A percentile compares a stretch with the other conserved stretches of the same genome.
Conservation (phyloP, 2,113 vertebrate species). For the Delphinus delphis region DNA sequence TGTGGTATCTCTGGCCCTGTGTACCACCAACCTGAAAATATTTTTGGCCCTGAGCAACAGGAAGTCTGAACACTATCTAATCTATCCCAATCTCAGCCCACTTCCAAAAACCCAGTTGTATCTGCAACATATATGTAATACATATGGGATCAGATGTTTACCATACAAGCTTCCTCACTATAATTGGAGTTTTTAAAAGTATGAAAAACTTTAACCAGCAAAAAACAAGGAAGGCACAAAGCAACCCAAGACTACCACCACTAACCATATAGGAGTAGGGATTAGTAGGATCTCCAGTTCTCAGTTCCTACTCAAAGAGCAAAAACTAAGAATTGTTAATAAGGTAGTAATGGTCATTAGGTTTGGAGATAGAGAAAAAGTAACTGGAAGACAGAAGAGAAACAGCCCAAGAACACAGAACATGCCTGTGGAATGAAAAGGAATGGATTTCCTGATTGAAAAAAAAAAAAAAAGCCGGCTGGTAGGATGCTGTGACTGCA, state of each 20-base stretch:
- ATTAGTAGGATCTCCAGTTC: background rate
- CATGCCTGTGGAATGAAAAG: background rate
- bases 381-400: conserved; percentile 27
- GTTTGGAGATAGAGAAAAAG: background rate
- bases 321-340: conserved; percentile 23
- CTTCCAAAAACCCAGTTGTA: background rate
- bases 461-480: background rate
- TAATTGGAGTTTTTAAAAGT: background rate
- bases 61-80: background rate
- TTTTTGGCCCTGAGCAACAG: background rate
- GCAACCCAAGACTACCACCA: background rate
- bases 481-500: background rate
- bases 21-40: conserved; percentile 14
- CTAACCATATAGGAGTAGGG: background rate
- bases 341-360: background rate
- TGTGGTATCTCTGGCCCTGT: background rate
- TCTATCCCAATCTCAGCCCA: background rate
- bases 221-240: conserved; percentile 31
- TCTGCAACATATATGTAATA: background rate
- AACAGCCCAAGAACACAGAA: background rate
- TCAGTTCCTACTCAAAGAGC: conserved; percentile 13
- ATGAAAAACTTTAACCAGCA: conserved; percentile 6
- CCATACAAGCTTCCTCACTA: background rate
- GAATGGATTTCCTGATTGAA: background rate
- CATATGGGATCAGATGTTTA: background rate